Evolutionary conservation across 2,797 vertebrate species (phyloP).

Genomic region (Micromesistius poutassou): DNA sequence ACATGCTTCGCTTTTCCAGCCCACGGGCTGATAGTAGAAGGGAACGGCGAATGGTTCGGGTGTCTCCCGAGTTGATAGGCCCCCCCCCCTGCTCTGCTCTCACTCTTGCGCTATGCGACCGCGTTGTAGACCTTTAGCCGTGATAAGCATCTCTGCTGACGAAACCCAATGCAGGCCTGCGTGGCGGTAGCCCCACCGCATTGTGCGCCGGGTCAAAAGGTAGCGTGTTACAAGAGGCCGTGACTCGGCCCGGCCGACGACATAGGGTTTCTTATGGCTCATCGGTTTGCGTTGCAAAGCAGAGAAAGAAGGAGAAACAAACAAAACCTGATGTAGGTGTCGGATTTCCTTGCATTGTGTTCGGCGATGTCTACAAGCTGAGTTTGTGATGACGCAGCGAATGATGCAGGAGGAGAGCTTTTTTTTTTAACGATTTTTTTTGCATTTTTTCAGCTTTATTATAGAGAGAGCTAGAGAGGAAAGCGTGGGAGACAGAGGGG

Average conservation of each 20-base stretch:
- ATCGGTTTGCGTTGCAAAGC: neutral
- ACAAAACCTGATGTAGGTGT: neutral
- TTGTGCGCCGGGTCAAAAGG: conserved; percentile 43
- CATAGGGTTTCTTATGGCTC: conserved; percentile 4
- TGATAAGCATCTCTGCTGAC: conserved; percentile 42
- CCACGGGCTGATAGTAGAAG: neutral
- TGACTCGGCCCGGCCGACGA: conserved; percentile 17
- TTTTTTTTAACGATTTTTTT: too few species aligned
- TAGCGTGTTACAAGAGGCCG: conserved; percentile 35
- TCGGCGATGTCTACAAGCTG: neutral
- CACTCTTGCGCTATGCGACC: conserved; percentile 27
- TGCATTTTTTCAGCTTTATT: too few species aligned
- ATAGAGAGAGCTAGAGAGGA: too few species aligned
- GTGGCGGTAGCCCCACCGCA: conserved; percentile 21
- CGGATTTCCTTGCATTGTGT: conserved; percentile 7
- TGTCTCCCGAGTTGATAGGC: conserved; percentile 18
- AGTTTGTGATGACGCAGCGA: neutral
- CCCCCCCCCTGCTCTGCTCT: conserved; percentile 4
- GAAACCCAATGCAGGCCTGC: conserved; percentile 49
- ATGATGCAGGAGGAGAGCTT: neutral
- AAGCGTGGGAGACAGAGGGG: too few species aligned
- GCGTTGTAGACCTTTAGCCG: conserved; percentile 24
- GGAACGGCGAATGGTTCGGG: conserved; percentile 30
- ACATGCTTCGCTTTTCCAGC: conserved; percentile 6
- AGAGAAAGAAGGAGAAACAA: neutral